phyloP scores from a whole-genome alignment of 2,113 vertebrate genomes.

The Eulemur rufifrons region DNA sequence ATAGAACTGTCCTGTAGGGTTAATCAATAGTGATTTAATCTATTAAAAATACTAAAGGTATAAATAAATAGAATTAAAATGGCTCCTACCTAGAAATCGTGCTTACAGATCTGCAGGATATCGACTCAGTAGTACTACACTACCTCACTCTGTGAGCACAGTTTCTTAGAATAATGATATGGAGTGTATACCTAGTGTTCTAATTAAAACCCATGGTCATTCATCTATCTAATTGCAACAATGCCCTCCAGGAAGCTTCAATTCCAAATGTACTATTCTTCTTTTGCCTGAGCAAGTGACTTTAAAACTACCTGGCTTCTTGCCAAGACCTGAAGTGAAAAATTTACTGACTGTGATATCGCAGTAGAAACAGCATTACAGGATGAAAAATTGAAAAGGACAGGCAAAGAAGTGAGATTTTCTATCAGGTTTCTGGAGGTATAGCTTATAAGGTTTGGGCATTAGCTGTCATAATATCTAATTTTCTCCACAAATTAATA shows the following conservation, averaged over 20 bases:
- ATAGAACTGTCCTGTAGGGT: conserved; percentile 26
- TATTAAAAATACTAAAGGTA: conserved; percentile 52
- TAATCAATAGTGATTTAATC: conserved; percentile 37
- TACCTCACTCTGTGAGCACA: conserved; percentile 82
- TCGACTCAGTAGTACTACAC: conserved; percentile 82
- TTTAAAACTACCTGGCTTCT: conserved; percentile 84
- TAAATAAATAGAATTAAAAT: conserved; percentile 75
- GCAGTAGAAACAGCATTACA: conserved; percentile 76
- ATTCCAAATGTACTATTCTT: conserved; percentile 88
- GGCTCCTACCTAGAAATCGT: conserved; percentile 45
- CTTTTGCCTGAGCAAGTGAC: conserved; percentile 83
- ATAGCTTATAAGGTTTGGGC: conserved; percentile 56
- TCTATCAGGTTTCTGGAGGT: conserved; percentile 67
- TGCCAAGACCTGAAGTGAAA: conserved; percentile 83
- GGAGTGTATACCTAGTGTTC: conserved; percentile 89
- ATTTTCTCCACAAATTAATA: conserved; percentile 74
- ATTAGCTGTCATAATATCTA: conserved; percentile 67
- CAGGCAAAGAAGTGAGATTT: conserved; percentile 76
- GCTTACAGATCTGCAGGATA: conserved; percentile 76
- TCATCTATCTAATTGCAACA: conserved; percentile 96
- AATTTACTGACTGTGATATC: conserved; percentile 80
- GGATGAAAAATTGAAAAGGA: conserved; percentile 82
- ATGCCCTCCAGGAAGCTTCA: conserved; percentile 92
- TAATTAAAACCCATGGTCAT: conserved; percentile 94
- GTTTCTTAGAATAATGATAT: conserved; percentile 88